Evolutionary conservation across 2,113 vertebrate species (phyloP).

Genomic region (Dendrocopos noguchii): DNA sequence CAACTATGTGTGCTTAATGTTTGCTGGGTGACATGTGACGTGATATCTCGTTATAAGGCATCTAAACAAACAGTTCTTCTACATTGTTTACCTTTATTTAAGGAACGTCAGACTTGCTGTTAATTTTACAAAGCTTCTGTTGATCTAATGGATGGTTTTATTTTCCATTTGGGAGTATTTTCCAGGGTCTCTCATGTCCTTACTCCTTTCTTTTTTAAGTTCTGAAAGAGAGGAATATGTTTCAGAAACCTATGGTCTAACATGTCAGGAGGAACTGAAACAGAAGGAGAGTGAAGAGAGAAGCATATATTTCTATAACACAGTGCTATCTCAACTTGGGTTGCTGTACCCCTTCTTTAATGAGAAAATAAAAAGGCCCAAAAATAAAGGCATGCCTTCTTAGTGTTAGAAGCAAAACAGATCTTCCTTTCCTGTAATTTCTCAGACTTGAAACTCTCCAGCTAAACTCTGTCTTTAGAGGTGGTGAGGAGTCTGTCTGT

Average conservation of each 20-base stretch:
- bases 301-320: neutral
- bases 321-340: neutral
- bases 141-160: neutral
- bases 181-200: neutral
- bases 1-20: too few relatives aligned
- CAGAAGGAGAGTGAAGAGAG: neutral
- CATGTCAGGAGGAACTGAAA: neutral
- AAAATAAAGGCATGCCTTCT: neutral
- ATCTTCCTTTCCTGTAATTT: neutral
- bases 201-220: neutral
- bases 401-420: neutral
- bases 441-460: neutral
- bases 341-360: neutral
- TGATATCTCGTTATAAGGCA: neutral
- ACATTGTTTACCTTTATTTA: neutral
- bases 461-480: neutral
- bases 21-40: neutral
- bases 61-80: neutral
- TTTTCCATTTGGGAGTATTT: neutral
- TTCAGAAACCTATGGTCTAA: neutral
- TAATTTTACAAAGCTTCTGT: neutral
- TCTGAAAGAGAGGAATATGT: neutral
- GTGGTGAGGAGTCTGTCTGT: neutral
- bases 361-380: neutral
- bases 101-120: neutral